phyloP scores from a whole-genome alignment of 2,888 invertebrate species.

The Drosophila nigricruria region DNA sequence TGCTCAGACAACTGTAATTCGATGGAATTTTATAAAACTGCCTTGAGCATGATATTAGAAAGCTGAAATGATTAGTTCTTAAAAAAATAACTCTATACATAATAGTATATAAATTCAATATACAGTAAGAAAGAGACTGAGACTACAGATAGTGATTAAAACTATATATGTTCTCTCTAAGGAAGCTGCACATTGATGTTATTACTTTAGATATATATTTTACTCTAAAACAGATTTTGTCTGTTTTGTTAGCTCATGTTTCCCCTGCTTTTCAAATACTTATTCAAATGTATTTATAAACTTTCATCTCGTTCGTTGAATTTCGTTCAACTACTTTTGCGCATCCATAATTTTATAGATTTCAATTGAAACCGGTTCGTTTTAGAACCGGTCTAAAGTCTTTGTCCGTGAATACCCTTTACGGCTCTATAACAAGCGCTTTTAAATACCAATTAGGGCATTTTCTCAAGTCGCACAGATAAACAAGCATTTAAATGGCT shows the following conservation, averaged over 20 bases:
- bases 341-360: conserved; percentile 6
- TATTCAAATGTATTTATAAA: conserved; percentile 4
- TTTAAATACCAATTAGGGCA: conserved; percentile 15
- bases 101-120: background rate
- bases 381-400: conserved; percentile 3
- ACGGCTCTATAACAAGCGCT: background rate
- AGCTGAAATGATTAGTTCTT: background rate
- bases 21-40: background rate
- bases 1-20: background rate
- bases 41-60: background rate
- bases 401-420: background rate
- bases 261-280: background rate
- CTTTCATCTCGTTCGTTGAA: background rate
- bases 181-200: background rate
- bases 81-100: background rate
- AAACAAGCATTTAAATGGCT: conserved; percentile 34
- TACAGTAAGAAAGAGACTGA: background rate
- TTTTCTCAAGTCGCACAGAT: conserved; percentile 18
- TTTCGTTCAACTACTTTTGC: conserved; percentile 7
- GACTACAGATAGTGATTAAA: no score
- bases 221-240: background rate
- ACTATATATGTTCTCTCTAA: background rate
- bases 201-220: background rate
- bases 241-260: background rate
- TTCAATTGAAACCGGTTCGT: conserved; percentile 3